Percentiles rank a stretch among this genome's conserved stretches.
These are phyloP conservation scores for Stercorarius parasiticus DNA, from an alignment of 2,113 vertebrate species.

Conservation along the genomic window DNA sequence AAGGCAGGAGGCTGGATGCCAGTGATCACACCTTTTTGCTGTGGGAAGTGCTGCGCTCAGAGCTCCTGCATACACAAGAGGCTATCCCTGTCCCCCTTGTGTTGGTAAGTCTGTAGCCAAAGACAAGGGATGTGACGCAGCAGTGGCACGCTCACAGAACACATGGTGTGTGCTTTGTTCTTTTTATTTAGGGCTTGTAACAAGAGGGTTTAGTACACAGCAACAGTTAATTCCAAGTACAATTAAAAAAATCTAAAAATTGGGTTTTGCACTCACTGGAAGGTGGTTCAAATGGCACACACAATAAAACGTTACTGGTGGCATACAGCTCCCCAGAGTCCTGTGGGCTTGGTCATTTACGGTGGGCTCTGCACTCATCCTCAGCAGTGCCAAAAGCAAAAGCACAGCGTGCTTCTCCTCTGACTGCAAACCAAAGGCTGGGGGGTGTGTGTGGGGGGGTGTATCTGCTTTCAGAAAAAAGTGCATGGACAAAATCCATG, in stretches of 20 bases:
- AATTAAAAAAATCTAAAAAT: constrained; percentile 79
- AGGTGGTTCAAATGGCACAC: constrained; percentile 74
- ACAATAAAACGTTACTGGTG: constrained; percentile 60
- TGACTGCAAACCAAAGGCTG: constrained; percentile 29
- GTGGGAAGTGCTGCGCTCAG: accelerated
- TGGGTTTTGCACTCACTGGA: constrained; percentile 66
- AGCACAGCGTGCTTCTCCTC: constrained; percentile 25
- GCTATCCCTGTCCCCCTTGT: accelerated
- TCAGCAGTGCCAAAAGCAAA: constrained; percentile 48
- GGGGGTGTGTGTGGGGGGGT: neutral
- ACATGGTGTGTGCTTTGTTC: constrained; percentile 64
- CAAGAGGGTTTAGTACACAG: constrained; percentile 82
- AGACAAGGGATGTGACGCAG: neutral
- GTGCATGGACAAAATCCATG: constrained; percentile 71
- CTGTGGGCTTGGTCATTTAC: neutral
- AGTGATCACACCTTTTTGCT: neutral
- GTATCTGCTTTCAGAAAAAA: constrained; percentile 35
- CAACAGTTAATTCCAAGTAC: constrained; percentile 82
- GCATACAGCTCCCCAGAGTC: constrained; percentile 56
- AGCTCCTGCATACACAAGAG: neutral
- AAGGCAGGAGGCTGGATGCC: neutral
- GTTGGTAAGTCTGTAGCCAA: neutral
- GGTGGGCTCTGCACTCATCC: constrained; percentile 37
- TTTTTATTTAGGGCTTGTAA: constrained; percentile 80
- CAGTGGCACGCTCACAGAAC: constrained; percentile 45